Evolutionary conservation across 2,113 vertebrate species (phyloP).

Genomic region (Daphoenositta chrysoptera): DNA sequence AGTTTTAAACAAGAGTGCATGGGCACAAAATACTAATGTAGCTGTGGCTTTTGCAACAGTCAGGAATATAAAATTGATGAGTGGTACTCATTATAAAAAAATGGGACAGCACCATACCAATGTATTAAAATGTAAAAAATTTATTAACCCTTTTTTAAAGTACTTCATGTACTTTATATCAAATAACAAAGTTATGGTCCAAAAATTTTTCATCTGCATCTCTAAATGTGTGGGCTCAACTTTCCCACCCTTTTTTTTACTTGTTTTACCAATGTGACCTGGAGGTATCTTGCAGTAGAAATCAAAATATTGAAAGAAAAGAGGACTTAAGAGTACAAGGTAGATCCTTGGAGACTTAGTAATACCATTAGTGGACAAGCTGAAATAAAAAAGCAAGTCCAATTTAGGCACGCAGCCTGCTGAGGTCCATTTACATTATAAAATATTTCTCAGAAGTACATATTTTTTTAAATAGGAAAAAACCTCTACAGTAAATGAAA

Average conservation of each 20-base stretch:
- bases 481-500: background rate
- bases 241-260: background rate
- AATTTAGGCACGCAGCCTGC: background rate
- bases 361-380: constrained; percentile 64
- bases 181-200: background rate
- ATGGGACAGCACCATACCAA: background rate
- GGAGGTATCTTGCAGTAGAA: constrained; percentile 52
- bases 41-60: background rate
- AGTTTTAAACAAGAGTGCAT: background rate
- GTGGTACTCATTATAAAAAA: background rate
- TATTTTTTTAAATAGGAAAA: constrained; percentile 66
- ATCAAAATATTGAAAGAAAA: constrained; percentile 34
- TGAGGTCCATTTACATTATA: constrained; percentile 66
- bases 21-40: background rate
- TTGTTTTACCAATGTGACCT: constrained; percentile 34
- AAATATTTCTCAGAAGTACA: constrained; percentile 71
- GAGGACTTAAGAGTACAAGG: constrained; percentile 27
- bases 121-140: background rate
- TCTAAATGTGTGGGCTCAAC: background rate
- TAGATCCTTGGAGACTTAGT: constrained; percentile 60
- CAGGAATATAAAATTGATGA: constrained; percentile 23
- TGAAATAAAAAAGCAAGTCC: constrained; percentile 52
- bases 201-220: background rate
- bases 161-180: background rate
- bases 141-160: background rate